Evolutionary conservation across 2,797 vertebrate genomes (phyloP), one percentile per base, ranked within the genome.

Genomic region (Tragelaphus eurycerus): DNA sequence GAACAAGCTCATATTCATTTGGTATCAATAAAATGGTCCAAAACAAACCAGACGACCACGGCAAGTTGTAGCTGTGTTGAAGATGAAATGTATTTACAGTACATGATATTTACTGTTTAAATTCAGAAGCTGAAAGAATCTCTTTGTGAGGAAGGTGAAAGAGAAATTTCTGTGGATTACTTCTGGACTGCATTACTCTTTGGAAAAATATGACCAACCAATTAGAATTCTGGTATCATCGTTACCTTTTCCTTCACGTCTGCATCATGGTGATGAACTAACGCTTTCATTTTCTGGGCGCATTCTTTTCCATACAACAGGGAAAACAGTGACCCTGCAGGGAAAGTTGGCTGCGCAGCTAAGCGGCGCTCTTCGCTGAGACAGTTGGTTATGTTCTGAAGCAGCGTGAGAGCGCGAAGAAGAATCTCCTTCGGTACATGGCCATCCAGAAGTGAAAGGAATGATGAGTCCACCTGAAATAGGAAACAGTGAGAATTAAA

Each of bases 171-270:
- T 31, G 46, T 82, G 25, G 15, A 31, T 88, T 86, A 79, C 25
- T 90, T 74, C 64, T 60, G 88, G 92, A 93, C 34, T 43, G 57
- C 6, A 60, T 74, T 78, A 79, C 60, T 84, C 54, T 89, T 38
- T 78, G 34, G 86, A 62, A 62, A 91, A 93, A 59, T 16, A 78
- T 17, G 76, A 88, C 29, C 50, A 60, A 46, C 57, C 57, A 50
- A 14, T 97, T 64, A 97, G 93, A 95, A 88, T 54, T 92, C 88
- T 2, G 98, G 99, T 97, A 99, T 98, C 97, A 99, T 98, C 95
- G 98, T 99, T 94, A 99, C 99, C 98, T 99, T 99, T 83, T 99
- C 98, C 98, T 99, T 99, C 95, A 99, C 98, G 76, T 99, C 99
- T 4, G 21, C 96, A 60, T 99, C 99, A 0, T 99, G 98, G 95